Base-by-base conservation (phyloP, 2,113 vertebrate species). In the Dipodomys stephensi region DNA sequence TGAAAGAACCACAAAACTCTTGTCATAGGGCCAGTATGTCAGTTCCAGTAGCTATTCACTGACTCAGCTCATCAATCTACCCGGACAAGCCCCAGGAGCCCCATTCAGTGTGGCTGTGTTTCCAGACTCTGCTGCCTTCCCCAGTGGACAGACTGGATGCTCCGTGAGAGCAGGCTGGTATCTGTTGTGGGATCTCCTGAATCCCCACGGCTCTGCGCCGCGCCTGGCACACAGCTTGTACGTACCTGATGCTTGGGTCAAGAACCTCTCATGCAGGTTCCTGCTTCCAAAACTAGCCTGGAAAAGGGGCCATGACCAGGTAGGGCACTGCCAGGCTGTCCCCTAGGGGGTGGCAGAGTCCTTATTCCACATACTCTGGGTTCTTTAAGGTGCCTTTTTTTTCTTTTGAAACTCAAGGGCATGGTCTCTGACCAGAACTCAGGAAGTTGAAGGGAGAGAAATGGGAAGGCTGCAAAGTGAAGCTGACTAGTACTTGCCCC, bases 331-430 rank as follows among this genome's bases (percentile, higher is more conserved):
- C 82, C 95, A 93, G 68, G 85, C 84, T 86, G 90, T 94, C 95
- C 95, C 94, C 93, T 96, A 93, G 96, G 62, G 92, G 94, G 94
- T 94, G 93, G 79, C 90, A 95, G 94, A 97, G 94, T 84, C 71
- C 92, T 88, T 77, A 53, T 28, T 91, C 83, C 76, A 13, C 72
- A 62, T 6, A 27, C 30, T 83, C 91, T 35, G 71, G 35, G 23
- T 16, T 94, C 82, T 88, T 76, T 32, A 71, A 25, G 44, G 73
- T 25, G 81, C 46, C 53, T 76, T 71, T 68, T 16, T 57, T 16
- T 16, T 16, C 1, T 57, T 69, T 64, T 67, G 83, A 95, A 93
- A 88, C 25, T 93, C 79, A 68, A 91, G 88, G 80, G 73, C 73
- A 19, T 2, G 3, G 30, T 81, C 71, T 91, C 69, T 44, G n/a